Percentiles rank a stretch among this genome's conserved stretches.
These are phyloP conservation scores for Enteromius fasciolatus DNA, from an alignment of 2,797 vertebrate species.

Conservation along the genomic window DNA sequence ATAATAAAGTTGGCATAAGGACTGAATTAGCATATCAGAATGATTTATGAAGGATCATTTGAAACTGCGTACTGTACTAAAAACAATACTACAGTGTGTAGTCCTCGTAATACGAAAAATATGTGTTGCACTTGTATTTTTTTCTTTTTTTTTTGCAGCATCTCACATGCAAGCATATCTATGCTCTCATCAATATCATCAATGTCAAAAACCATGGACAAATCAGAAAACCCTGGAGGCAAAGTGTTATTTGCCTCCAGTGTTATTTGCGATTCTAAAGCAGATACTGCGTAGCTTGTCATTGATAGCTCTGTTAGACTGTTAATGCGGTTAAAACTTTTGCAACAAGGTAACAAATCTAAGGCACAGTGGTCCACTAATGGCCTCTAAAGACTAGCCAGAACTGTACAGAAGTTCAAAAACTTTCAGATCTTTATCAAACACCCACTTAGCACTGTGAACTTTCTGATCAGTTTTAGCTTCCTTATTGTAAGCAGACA, in stretches of 20 bases:
- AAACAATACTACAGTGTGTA: too few species aligned
- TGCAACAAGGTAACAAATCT: slow-evolving; percentile 7
- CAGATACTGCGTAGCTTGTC: too few species aligned
- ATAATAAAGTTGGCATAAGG: background rate
- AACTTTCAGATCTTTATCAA: slow-evolving; percentile 13
- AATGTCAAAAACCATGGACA: too few species aligned
- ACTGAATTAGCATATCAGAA: background rate
- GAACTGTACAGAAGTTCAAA: background rate
- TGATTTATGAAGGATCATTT: background rate
- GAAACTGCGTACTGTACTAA: too few species aligned
- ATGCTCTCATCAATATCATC: too few species aligned
- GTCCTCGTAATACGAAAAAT: too few species aligned
- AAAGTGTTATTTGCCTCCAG: too few species aligned
- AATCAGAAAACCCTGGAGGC: too few species aligned
- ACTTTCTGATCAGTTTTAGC: background rate
- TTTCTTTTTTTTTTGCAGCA: too few species aligned
- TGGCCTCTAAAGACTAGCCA: slow-evolving; percentile 7
- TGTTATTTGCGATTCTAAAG: too few species aligned
- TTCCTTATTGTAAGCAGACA: slow-evolving; percentile 13
- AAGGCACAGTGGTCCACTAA: background rate
- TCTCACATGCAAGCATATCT: too few species aligned
- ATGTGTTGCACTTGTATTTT: too few species aligned
- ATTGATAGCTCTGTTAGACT: background rate
- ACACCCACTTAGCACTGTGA: slow-evolving; percentile 10
- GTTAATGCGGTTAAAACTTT: background rate